A percentile compares a stretch with the other conserved stretches of the same genome.
phyloP scores from a whole-genome alignment of 2,113 vertebrate species.

The Ictalurus furcatus region DNA sequence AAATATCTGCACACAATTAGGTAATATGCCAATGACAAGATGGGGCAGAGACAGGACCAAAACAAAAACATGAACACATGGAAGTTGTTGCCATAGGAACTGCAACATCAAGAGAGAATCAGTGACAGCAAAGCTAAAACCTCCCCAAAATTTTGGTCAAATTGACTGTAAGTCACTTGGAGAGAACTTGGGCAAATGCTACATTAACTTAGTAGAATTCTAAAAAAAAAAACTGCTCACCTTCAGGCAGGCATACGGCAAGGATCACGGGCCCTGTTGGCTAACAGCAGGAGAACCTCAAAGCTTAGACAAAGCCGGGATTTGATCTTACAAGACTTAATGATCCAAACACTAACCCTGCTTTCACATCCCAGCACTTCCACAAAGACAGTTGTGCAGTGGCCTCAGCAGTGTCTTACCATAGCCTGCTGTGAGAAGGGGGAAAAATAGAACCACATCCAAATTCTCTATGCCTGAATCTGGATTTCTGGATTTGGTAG shows the following conservation, averaged over 20 bases:
- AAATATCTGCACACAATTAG: background rate
- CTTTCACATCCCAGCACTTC: background rate
- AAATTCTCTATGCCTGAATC: slow-evolving; percentile 1
- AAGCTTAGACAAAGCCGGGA: slow-evolving; percentile 15
- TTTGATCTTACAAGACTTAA: slow-evolving; percentile 3
- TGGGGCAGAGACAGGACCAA: background rate
- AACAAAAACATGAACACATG: background rate
- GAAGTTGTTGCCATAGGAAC: background rate
- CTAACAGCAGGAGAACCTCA: background rate
- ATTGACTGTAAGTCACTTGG: background rate
- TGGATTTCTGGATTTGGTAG: slow-evolving; percentile 35
- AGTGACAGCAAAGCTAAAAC: background rate
- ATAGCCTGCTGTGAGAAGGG: background rate
- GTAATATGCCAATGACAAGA: background rate
- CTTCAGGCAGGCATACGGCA: background rate
- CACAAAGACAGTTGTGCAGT: background rate
- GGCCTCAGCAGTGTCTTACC: background rate
- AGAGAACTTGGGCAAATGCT: background rate
- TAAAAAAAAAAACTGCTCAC: background rate
- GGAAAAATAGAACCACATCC: slow-evolving; percentile 13
- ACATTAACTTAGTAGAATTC: background rate
- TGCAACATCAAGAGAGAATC: background rate
- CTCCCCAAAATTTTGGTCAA: background rate
- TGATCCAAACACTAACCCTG: slow-evolving; percentile 22
- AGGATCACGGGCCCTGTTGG: background rate